These are phyloP conservation scores for Hesperophylax magnus DNA, from an alignment of 1,140 invertebrate genomes.

Conservation along the genomic window DNA sequence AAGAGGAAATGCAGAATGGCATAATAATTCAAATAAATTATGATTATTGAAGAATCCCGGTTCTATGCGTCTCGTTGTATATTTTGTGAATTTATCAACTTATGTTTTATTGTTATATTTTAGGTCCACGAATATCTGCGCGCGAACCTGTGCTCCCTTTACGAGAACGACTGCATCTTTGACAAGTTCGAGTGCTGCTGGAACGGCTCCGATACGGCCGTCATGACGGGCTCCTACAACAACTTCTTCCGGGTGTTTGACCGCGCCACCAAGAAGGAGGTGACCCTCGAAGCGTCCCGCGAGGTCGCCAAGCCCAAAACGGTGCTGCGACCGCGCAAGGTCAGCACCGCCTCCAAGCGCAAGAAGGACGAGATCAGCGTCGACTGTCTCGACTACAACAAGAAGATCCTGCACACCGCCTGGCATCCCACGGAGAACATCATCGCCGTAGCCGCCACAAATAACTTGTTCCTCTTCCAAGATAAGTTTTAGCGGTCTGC, in stretches of 20 bases:
- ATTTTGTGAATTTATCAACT: no score
- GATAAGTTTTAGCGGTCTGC: constrained; percentile 91
- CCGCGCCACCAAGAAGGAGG: constrained; percentile 87
- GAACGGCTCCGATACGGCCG: constrained; percentile 97
- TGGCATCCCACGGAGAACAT: constrained; percentile 99
- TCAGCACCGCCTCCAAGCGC: constrained; percentile 93
- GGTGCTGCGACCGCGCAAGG: constrained; percentile 92
- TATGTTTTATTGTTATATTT: constrained; percentile 42
- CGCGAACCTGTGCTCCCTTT: constrained; percentile 97
- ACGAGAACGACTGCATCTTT: constrained; percentile 99
- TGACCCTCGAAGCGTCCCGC: constrained; percentile 86
- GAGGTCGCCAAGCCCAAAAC: constrained; percentile 91
- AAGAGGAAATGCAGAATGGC: no score
- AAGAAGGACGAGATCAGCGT: constrained; percentile 99
- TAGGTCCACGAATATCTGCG: constrained; percentile 98
- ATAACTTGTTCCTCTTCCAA: constrained; percentile 99
- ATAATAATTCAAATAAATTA: no score
- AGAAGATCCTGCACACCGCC: constrained; percentile 99
- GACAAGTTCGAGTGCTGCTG: constrained; percentile 99
- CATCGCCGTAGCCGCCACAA: constrained; percentile 98
- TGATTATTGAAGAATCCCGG: no score
- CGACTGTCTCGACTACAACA: constrained; percentile 98
- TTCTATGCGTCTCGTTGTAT: no score
- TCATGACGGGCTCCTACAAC: constrained; percentile 99
- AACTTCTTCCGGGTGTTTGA: constrained; percentile 99